Base-by-base conservation (phyloP, 2,888 invertebrate genomes). In the Acanthosoma haemorrhoidale region DNA sequence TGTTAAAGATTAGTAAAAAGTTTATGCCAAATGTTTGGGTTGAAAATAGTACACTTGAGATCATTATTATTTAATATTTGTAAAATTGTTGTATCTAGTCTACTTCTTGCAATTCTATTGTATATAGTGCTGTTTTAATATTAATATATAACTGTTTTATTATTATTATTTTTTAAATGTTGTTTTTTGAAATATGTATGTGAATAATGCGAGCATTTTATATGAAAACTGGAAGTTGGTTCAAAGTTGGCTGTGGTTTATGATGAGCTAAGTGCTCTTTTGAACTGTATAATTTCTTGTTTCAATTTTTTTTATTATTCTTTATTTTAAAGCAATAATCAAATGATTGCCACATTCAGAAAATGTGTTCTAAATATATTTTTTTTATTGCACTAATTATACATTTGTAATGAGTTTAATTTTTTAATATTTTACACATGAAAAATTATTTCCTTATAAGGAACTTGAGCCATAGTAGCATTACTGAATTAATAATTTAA, bases 51-150 rank as follows among this genome's bases (percentile, higher is more conserved):
- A 39, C 64, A 25, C 29, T 32, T 34, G 21, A 32, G 34, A 51
- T 18, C 8, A 32, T 41, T 51, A 57, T 51, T 25, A 51, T 25
- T 51, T 51, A 51, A 11, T 13, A 51, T 32, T 57, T 67, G 51
- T 51, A 57, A 67, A 67, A 43, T 67, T 67, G 43, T 32, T 67
- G 67, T 67, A 67, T 67, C 67, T 67, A 67, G 67, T 67, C 67
- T 67, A 67, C 67, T 67, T 34, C 67, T 51, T 67, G 67, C 51
- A 51, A 57, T 51, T 29, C 9, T 32, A 31, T 64, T 64, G 64
- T 64, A 64, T 15, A 64, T 64, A 64, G 25, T 41, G 25, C 64
- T 43, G 67, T 67, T 67, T 67, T 67, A 57, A 36, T 41, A 64
- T 64, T 64, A 43, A 43, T 43, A 41, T 39, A 51, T 34, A 21